A percentile compares a stretch with the other conserved stretches of the same genome.
Evolutionary conservation across 2,797 vertebrate species (phyloP).

Genomic region (Argentina silus): DNA sequence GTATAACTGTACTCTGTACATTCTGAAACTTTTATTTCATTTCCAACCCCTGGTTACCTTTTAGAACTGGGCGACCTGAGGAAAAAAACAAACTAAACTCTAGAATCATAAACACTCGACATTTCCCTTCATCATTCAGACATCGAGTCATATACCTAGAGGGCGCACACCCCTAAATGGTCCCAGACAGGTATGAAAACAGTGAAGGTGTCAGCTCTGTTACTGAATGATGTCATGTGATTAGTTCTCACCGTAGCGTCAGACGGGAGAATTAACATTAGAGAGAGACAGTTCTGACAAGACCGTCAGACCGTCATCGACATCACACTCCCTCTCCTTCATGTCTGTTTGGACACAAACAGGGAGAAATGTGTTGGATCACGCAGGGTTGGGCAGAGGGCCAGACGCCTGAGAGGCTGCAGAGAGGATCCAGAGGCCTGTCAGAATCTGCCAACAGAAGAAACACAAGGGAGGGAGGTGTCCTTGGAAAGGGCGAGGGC

Average conservation of each 20-base stretch:
- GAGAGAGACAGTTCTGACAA: background rate
- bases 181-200: background rate
- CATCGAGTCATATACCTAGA: background rate
- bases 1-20: no score
- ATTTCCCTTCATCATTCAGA: background rate
- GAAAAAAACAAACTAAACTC: no score
- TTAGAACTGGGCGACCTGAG: no score
- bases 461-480: background rate
- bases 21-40: no score
- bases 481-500: background rate
- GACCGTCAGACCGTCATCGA: background rate
- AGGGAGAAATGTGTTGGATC: background rate
- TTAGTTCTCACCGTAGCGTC: background rate
- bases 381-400: background rate
- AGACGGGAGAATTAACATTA: background rate
- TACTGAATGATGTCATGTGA: background rate
- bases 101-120: background rate
- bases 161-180: no score
- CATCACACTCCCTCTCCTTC: background rate
- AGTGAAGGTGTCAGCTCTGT: background rate
- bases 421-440: background rate
- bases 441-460: background rate
- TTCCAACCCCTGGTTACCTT: no score
- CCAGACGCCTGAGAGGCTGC: background rate
- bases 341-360: conserved; percentile 13